phyloP scores from a whole-genome alignment of 2,113 vertebrate species.

The Chiloscyllium plagiosum region DNA sequence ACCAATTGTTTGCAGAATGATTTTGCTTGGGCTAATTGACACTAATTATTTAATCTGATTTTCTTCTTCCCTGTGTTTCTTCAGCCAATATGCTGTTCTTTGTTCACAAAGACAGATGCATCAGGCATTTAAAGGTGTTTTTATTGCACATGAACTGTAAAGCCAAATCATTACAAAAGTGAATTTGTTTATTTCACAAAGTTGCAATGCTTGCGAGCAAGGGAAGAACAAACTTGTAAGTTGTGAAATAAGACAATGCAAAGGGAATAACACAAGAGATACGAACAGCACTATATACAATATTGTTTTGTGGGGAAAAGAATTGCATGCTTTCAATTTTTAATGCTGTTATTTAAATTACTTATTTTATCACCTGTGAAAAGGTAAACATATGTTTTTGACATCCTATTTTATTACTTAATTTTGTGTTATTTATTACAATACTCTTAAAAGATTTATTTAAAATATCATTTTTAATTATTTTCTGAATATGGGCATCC shows the following conservation, averaged over 20 bases:
- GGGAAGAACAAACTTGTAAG: background rate
- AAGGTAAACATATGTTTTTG: background rate
- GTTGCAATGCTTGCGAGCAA: background rate
- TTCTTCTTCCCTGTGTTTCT: constrained; percentile 69
- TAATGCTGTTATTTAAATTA: background rate
- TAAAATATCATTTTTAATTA: background rate
- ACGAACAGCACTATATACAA: background rate
- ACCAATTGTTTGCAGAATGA: constrained; percentile 98
- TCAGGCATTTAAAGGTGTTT: background rate
- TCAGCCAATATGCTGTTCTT: constrained; percentile 52
- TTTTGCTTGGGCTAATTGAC: constrained; percentile 98
- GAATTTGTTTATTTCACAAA: background rate
- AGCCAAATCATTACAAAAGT: background rate
- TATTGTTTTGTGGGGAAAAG: background rate
- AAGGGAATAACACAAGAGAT: background rate
- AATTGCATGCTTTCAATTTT: background rate
- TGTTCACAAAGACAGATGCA: constrained; percentile 46
- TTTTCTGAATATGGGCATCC: background rate
- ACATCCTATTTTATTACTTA: background rate
- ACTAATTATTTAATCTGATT: constrained; percentile 99
- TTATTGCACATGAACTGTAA: constrained; percentile 14
- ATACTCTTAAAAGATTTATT: background rate
- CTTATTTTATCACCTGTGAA: background rate
- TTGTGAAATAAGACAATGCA: background rate
- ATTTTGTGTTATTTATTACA: background rate